Percentiles rank a stretch among this genome's conserved stretches.
These are phyloP conservation scores for Bilobella aurantiaca DNA, from an alignment of 1,140 invertebrate genomes.

Conservation along the genomic window DNA sequence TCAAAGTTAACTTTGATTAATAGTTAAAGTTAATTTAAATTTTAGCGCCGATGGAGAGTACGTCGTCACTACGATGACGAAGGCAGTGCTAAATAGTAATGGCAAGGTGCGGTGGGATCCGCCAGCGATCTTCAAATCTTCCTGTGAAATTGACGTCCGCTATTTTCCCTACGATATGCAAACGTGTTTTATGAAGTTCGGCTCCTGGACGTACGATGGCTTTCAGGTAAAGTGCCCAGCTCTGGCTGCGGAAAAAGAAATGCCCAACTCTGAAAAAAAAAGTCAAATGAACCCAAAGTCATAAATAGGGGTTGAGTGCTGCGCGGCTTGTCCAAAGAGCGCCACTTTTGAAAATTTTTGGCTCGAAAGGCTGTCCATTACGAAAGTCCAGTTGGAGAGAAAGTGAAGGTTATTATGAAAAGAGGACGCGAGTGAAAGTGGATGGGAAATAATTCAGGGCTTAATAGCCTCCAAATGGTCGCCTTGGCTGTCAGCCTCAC, in stretches of 20 bases:
- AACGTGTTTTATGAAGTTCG: constrained; percentile 91
- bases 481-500: background rate
- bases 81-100: constrained; percentile 78
- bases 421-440: background rate
- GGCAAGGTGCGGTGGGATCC: constrained; percentile 87
- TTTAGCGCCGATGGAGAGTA: constrained; percentile 92
- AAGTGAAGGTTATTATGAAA: background rate
- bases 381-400: background rate
- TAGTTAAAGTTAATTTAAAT: constrained; percentile 14
- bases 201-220: constrained; percentile 96
- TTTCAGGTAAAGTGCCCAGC: constrained; percentile 66
- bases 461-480: constrained; percentile 11
- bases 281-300: too few relatives aligned
- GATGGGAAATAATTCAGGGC: constrained; percentile 9
- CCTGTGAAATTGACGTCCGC: constrained; percentile 90
- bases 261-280: too few relatives aligned
- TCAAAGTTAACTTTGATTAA: too few relatives aligned
- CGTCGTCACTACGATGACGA: constrained; percentile 95
- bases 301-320: too few relatives aligned
- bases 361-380: background rate
- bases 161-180: constrained; percentile 97
- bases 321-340: too few relatives aligned
- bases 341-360: too few relatives aligned
- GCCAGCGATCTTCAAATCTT: constrained; percentile 95
- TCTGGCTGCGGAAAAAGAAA: too few relatives aligned